phyloP scores from a whole-genome alignment of 2,888 invertebrate species.

The Rhagonycha fulva region DNA sequence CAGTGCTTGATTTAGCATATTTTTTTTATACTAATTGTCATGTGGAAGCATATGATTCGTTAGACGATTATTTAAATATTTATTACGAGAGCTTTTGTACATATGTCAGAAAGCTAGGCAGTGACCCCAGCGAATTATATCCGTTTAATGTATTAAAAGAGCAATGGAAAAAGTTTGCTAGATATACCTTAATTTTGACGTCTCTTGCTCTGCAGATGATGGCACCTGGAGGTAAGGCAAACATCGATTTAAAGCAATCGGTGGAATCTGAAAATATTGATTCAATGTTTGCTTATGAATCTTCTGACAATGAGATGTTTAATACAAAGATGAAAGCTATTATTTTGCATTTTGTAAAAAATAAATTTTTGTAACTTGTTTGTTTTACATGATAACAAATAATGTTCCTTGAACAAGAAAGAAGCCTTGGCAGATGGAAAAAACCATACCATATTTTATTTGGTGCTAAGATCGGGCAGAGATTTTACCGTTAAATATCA shows the following conservation, averaged over 20 bases:
- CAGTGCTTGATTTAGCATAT: conserved; percentile 39
- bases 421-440: too few species aligned
- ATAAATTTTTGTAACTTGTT: conserved; percentile 18
- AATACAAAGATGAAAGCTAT: conserved; percentile 22
- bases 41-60: conserved; percentile 31
- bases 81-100: conserved; percentile 37
- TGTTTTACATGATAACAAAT: too few species aligned
- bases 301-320: conserved; percentile 27
- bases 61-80: conserved; percentile 34
- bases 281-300: conserved; percentile 15
- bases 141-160: conserved; percentile 19
- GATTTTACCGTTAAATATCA: too few species aligned
- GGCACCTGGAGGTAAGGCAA: conserved; percentile 16
- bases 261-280: conserved; percentile 17
- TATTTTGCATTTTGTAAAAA: conserved; percentile 24
- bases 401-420: too few species aligned
- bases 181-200: neutral
- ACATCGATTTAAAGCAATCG: conserved; percentile 25
- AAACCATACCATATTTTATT: too few species aligned
- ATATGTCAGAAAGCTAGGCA: conserved; percentile 34
- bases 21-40: conserved; percentile 36
- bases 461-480: too few species aligned
- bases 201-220: neutral
- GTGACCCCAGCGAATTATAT: conserved; percentile 36
- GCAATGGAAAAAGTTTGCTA: conserved; percentile 20